Percentiles rank a stretch among this genome's conserved stretches.
Evolutionary conservation across 2,888 invertebrate genomes (phyloP).

Genomic region (Mythimna pallens): DNA sequence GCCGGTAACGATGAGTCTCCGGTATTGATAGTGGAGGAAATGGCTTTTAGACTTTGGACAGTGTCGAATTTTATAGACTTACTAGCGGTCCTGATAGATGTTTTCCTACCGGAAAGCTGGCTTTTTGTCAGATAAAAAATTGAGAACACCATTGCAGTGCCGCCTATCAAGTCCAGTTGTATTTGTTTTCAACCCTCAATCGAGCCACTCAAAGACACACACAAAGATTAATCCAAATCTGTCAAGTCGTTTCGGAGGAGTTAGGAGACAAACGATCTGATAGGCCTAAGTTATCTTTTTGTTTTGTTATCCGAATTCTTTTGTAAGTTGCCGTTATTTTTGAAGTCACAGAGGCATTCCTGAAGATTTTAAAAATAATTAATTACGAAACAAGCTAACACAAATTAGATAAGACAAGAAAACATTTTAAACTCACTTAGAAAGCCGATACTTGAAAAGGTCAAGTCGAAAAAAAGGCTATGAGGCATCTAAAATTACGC

Average conservation of each 20-base stretch:
- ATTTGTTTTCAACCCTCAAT: too few species aligned
- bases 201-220: too few species aligned
- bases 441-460: conserved; percentile 21
- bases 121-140: too few species aligned
- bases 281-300: too few species aligned
- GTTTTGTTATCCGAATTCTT: too few species aligned
- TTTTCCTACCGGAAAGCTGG: too few species aligned
- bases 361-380: not conserved
- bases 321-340: not conserved
- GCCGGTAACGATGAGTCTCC: conserved; percentile 10
- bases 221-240: too few species aligned
- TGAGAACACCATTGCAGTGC: too few species aligned
- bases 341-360: not conserved
- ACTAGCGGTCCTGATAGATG: too few species aligned
- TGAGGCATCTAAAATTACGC: not conserved
- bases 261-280: too few species aligned
- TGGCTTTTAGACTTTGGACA: not conserved
- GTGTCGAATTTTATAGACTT: not conserved
- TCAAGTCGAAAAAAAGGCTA: conserved; percentile 1
- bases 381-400: conserved; percentile 18
- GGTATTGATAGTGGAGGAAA: conserved; percentile 10
- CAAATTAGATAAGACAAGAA: conserved; percentile 1
- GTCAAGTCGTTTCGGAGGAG: too few species aligned
- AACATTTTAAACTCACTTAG: conserved; percentile 26
- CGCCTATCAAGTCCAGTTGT: too few species aligned